Evolutionary conservation across 1,140 invertebrate genomes (phyloP), one percentile per base, ranked within the genome.

Genomic region (Drosophila repleta): DNA sequence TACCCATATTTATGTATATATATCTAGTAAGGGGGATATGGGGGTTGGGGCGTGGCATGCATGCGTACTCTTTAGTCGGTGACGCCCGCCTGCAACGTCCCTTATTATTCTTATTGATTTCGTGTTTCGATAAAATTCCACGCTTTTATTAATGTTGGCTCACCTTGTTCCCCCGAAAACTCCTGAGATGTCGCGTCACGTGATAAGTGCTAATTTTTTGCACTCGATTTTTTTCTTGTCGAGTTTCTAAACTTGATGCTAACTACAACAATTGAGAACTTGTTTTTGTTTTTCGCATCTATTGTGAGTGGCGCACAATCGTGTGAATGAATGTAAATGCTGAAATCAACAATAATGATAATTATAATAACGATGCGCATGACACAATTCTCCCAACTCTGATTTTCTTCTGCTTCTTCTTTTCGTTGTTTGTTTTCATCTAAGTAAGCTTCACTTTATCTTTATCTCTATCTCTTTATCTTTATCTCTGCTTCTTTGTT

Each of bases 311-410:
- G 26, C 11, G 39, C 49, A 43, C 60, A 41, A 48, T 70, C 41
- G 67, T 64, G 67, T 64, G 60, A 70, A 70, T 56, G 67, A 70
- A 70, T 70, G 67, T 29, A 56, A 70, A 70, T 70, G 67, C 41
- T 41, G 15, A 64, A 70, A 55, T 70, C 67, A 64, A 64, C 67
- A 70, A 70, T 70, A 70, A 70, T 70, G 60, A 56, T 70, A 56
- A 56, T 64, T 64, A 61, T 53, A 32, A 53, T 69, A 45, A 69
- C 37, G 58, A 67, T 57, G 64, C 55, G 62, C 60, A 64, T 70
- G 60, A 70, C 67, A 70, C 67, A 63, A 70, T 70, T 70, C 55
- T 26, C 35, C 10, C 45, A 26, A 18, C 35, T 26, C 15, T 35
- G 11, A 10, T 37, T 37, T 35, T 41, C 24, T 55, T 39, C 29